Percentiles rank a stretch among this genome's conserved stretches.
These are phyloP conservation scores for Folsomia manolachei DNA, from an alignment of 2,888 invertebrate genomes.

Conservation along the genomic window DNA sequence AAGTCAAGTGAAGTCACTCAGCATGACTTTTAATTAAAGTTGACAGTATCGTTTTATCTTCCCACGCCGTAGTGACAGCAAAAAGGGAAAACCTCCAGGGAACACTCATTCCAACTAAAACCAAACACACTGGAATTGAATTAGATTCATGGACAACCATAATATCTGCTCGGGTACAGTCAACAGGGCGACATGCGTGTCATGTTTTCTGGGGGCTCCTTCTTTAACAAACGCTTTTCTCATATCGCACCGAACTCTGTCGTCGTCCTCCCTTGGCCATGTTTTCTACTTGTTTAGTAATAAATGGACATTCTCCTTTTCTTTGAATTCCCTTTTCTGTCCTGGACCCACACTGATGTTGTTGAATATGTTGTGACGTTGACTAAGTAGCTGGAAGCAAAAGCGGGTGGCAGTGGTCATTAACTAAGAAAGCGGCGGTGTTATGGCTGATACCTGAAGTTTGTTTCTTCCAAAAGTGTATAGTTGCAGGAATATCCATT, in stretches of 20 bases:
- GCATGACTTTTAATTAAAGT: slow-evolving; percentile 49
- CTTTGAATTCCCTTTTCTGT: not conserved
- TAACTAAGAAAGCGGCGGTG: no score
- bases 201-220: not conserved
- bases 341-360: not conserved
- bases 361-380: no score
- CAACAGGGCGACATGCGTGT: not conserved
- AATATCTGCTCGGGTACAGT: not conserved
- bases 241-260: not conserved
- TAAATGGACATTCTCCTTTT: not conserved
- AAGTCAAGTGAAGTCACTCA: slow-evolving; percentile 33
- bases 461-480: no score
- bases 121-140: slow-evolving; percentile 19
- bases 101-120: slow-evolving; percentile 14
- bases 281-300: not conserved
- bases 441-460: no score
- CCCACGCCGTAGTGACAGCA: slow-evolving; percentile 27
- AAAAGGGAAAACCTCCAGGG: slow-evolving; percentile 1
- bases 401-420: no score
- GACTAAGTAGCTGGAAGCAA: no score
- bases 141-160: slow-evolving; percentile 2
- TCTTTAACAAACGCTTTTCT: not conserved
- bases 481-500: no score
- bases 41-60: slow-evolving; percentile 47
- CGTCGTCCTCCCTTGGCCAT: not conserved